These are phyloP conservation scores for Trachelus troglodyta DNA, from an alignment of 2,888 invertebrate species.

Conservation along the genomic window DNA sequence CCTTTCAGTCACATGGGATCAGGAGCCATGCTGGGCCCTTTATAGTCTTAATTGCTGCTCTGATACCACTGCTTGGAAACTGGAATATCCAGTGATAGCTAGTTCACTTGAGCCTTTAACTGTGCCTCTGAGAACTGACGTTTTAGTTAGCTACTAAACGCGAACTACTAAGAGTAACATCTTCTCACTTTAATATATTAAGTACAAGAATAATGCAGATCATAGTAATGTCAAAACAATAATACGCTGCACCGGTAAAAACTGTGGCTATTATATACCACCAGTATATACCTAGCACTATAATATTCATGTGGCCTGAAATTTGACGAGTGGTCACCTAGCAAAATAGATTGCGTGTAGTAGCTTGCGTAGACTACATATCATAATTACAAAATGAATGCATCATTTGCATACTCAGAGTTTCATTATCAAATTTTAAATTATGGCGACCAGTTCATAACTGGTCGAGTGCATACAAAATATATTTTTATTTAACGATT, in stretches of 20 bases:
- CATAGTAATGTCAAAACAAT: neutral
- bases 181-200: neutral
- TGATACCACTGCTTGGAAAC: conserved; percentile 21
- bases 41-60: conserved; percentile 12
- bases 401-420: neutral
- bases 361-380: neutral
- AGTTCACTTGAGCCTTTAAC: neutral
- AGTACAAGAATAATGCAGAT: neutral
- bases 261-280: neutral
- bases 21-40: conserved; percentile 9
- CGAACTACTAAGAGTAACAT: neutral
- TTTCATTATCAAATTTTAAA: neutral
- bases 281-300: neutral
- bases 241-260: neutral
- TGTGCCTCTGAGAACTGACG: neutral
- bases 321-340: neutral
- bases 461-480: neutral
- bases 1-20: conserved; percentile 40
- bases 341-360: neutral
- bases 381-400: neutral
- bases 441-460: neutral
- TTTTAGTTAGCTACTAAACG: neutral
- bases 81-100: conserved; percentile 21
- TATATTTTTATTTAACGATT: neutral
- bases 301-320: neutral